A percentile compares a stretch with the other conserved stretches of the same genome.
Evolutionary conservation across 2,113 vertebrate species (phyloP).

Genomic region (Gymnobelideus leadbeateri): DNA sequence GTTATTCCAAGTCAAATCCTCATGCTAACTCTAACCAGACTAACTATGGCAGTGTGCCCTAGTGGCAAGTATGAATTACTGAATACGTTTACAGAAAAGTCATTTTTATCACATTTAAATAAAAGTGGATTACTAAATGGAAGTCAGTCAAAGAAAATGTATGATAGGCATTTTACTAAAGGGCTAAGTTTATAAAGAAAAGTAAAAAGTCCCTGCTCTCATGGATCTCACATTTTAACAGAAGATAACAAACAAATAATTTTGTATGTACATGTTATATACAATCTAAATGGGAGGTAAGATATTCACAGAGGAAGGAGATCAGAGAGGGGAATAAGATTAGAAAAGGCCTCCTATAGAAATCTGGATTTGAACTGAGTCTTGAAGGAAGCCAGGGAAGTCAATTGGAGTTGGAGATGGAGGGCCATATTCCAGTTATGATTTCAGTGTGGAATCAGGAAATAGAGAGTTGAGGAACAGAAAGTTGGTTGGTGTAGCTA

Average conservation of each 20-base stretch:
- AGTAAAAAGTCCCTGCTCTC: background rate
- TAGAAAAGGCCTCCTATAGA: background rate
- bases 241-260: background rate
- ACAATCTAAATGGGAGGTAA: background rate
- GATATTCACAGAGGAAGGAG: background rate
- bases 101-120: background rate
- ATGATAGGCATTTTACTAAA: background rate
- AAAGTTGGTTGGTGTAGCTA: background rate
- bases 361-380: background rate
- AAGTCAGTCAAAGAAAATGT: background rate
- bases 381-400: background rate
- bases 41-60: background rate
- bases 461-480: background rate
- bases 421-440: background rate
- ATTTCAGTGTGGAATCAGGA: background rate
- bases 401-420: background rate
- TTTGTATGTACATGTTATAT: background rate
- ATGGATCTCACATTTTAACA: background rate
- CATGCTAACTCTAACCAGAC: too few species aligned
- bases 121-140: background rate
- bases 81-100: background rate
- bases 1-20: background rate
- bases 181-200: background rate
- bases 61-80: background rate
- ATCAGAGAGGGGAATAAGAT: background rate